phyloP scores from a whole-genome alignment of 2,888 invertebrate species.

The Macrosiphum euphorbiae region DNA sequence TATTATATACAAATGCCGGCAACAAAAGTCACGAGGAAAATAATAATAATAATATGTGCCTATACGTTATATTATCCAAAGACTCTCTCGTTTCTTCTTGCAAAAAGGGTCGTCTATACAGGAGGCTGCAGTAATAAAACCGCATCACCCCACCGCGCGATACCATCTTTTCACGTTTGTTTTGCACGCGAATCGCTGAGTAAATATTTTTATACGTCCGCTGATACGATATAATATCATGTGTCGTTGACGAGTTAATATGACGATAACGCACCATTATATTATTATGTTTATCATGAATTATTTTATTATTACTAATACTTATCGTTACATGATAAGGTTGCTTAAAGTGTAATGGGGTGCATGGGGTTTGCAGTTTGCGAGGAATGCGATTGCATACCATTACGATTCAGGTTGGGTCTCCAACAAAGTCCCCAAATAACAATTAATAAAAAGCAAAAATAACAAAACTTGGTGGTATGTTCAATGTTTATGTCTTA shows the following conservation, averaged over 20 bases:
- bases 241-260: neutral
- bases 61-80: neutral
- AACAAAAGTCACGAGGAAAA: neutral
- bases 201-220: conserved; percentile 4
- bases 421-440: too few species aligned
- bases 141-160: neutral
- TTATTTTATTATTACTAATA: neutral
- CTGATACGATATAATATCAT: neutral
- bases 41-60: neutral
- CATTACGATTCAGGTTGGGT: too few species aligned
- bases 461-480: too few species aligned
- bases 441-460: too few species aligned
- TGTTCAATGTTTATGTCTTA: too few species aligned
- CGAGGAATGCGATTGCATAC: too few species aligned
- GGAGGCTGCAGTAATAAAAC: neutral
- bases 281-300: neutral
- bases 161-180: neutral
- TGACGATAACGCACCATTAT: neutral
- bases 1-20: neutral
- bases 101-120: neutral
- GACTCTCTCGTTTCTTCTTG: neutral
- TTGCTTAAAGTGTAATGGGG: neutral
- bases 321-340: neutral
- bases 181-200: neutral
- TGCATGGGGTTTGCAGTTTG: too few species aligned